Percentiles rank a stretch among this genome's conserved stretches.
Evolutionary conservation across 2,113 vertebrate species (phyloP).

Genomic region (Colius striatus): DNA sequence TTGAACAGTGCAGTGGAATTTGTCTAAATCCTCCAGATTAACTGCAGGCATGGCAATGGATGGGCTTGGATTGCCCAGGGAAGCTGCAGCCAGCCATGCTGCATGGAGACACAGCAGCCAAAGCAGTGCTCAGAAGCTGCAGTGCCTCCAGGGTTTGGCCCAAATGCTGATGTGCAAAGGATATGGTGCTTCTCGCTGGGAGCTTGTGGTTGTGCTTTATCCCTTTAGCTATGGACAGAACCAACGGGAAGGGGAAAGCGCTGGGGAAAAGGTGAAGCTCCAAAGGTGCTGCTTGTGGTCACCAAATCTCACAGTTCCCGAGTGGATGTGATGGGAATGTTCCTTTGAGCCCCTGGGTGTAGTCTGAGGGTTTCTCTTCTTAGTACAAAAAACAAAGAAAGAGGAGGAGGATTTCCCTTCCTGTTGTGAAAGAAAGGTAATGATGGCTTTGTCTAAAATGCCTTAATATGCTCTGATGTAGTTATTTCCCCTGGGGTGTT

Average conservation of each 20-base stretch:
- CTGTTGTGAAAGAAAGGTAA: neutral
- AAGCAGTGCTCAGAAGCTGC: fast-evolving
- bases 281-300: no score
- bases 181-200: fast-evolving
- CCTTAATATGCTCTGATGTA: no score
- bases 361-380: neutral
- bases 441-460: fast-evolving
- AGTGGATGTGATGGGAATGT: neutral
- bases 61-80: neutral
- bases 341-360: neutral
- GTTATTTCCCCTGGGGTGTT: no score
- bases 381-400: neutral
- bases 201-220: neutral
- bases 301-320: neutral
- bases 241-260: neutral
- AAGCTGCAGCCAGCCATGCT: neutral
- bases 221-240: neutral
- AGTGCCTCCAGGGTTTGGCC: neutral
- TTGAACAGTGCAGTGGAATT: neutral
- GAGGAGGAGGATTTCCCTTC: neutral
- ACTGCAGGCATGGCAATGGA: neutral
- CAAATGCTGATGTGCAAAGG: neutral
- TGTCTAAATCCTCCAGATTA: slow-evolving; percentile 19
- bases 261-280: neutral
- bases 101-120: fast-evolving